Evolutionary conservation across 2,888 invertebrate genomes (phyloP).

Genomic region (Drosophila anomalata): DNA sequence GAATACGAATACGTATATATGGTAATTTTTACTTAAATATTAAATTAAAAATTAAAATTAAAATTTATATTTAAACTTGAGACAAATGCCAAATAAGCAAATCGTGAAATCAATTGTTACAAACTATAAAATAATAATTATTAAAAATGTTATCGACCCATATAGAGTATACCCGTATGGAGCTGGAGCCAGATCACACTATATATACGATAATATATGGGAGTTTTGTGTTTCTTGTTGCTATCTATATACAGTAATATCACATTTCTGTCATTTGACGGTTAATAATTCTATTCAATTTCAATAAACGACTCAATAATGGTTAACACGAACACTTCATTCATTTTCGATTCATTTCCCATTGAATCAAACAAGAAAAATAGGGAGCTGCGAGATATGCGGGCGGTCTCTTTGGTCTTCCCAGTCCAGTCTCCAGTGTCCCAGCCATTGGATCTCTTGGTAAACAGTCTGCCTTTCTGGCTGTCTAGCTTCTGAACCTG

Average conservation of each 20-base stretch:
- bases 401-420: neutral
- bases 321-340: constrained; percentile 35
- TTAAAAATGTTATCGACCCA: constrained; percentile 46
- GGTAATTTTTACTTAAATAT: constrained; percentile 35
- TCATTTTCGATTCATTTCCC: constrained; percentile 9
- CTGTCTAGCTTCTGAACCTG: no score
- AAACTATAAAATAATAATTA: constrained; percentile 17
- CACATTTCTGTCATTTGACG: constrained; percentile 56
- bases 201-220: constrained; percentile 17
- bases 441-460: no score
- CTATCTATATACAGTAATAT: constrained; percentile 68
- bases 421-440: neutral
- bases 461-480: neutral
- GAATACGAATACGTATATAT: constrained; percentile 33
- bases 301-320: constrained; percentile 49
- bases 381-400: constrained; percentile 5
- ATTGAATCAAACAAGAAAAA: neutral
- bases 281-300: constrained; percentile 72
- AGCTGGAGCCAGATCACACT: neutral
- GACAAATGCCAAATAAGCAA: constrained; percentile 34
- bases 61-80: no score
- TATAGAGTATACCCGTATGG: constrained; percentile 19
- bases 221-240: constrained; percentile 73
- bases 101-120: no score
- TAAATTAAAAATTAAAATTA: neutral